These are phyloP conservation scores for Cheilosia urbana DNA, from an alignment of 2,888 invertebrate genomes.

Conservation along the genomic window DNA sequence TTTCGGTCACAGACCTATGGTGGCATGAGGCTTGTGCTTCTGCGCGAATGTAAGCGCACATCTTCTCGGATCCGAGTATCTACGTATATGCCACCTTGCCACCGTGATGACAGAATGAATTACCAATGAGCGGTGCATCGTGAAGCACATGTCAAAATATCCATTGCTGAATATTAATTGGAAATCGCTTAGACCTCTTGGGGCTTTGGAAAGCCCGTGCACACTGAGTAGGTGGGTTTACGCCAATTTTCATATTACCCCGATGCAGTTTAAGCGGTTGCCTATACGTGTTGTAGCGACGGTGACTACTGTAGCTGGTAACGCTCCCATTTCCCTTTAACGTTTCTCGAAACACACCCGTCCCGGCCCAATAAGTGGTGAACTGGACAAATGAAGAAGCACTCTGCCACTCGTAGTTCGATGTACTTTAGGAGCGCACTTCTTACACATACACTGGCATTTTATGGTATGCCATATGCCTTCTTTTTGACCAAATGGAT, in stretches of 20 bases:
- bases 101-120: slow-evolving; percentile 38
- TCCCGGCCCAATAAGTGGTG: slow-evolving; percentile 9
- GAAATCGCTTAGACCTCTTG: slow-evolving; percentile 32
- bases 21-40: slow-evolving; percentile 60
- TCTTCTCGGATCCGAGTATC: background rate
- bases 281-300: slow-evolving; percentile 40
- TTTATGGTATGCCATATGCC: slow-evolving; percentile 47
- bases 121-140: slow-evolving; percentile 73
- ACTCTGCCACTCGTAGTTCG: slow-evolving; percentile 44
- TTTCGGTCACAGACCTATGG: slow-evolving; percentile 14
- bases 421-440: slow-evolving; percentile 67
- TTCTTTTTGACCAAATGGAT: slow-evolving; percentile 69
- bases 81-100: slow-evolving; percentile 8
- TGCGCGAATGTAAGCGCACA: slow-evolving; percentile 41
- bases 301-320: slow-evolving; percentile 34
- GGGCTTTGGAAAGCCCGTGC: slow-evolving; percentile 48
- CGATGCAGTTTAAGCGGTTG: slow-evolving; percentile 53
- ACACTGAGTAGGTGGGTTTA: slow-evolving; percentile 56
- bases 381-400: slow-evolving; percentile 26
- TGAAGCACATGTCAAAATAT: slow-evolving; percentile 75
- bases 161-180: slow-evolving; percentile 71
- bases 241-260: slow-evolving; percentile 62
- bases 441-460: slow-evolving; percentile 43
- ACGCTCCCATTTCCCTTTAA: slow-evolving; percentile 75
- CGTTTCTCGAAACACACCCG: slow-evolving; percentile 47